phyloP scores from a whole-genome alignment of 2,888 invertebrate genomes.

The Coenonympha glycerion region DNA sequence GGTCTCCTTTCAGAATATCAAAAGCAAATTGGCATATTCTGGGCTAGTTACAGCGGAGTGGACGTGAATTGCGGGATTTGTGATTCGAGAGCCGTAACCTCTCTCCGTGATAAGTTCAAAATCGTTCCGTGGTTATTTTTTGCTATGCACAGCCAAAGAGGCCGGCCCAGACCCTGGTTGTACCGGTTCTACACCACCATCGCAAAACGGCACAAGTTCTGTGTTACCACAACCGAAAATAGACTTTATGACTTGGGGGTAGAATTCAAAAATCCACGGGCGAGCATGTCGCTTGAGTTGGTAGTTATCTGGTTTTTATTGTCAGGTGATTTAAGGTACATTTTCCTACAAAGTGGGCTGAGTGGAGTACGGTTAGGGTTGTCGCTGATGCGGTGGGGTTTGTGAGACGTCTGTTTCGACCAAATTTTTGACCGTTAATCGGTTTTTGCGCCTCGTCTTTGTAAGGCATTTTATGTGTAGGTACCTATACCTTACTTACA shows the following conservation, averaged over 20 bases:
- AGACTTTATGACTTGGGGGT: conserved; percentile 17
- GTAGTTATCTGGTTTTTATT: conserved; percentile 34
- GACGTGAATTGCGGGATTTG: conserved; percentile 14
- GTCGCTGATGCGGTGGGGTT: too few relatives aligned
- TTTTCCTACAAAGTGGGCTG: conserved; percentile 31
- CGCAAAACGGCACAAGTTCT: conserved; percentile 30
- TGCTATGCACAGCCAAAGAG: conserved; percentile 54
- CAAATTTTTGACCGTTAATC: too few relatives aligned
- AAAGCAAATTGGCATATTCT: background rate
- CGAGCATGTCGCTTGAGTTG: background rate
- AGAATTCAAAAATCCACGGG: conserved; percentile 10
- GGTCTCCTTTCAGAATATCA: background rate
- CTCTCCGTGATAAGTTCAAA: conserved; percentile 41
- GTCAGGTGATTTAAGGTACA: conserved; percentile 27
- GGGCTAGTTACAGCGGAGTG: background rate
- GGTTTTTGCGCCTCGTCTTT: too few relatives aligned
- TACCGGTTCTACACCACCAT: conserved; percentile 48
- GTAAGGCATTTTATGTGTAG: too few relatives aligned
- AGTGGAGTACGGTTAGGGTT: conserved; percentile 26
- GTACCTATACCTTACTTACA: too few relatives aligned
- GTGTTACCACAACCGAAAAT: conserved; percentile 21
- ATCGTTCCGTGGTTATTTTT: conserved; percentile 50
- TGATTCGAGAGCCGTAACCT: conserved; percentile 35
- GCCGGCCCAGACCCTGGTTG: conserved; percentile 55
- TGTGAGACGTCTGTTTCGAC: too few relatives aligned